Base-by-base conservation (phyloP, 2,888 invertebrate species). In the Drosophila leonis region DNA sequence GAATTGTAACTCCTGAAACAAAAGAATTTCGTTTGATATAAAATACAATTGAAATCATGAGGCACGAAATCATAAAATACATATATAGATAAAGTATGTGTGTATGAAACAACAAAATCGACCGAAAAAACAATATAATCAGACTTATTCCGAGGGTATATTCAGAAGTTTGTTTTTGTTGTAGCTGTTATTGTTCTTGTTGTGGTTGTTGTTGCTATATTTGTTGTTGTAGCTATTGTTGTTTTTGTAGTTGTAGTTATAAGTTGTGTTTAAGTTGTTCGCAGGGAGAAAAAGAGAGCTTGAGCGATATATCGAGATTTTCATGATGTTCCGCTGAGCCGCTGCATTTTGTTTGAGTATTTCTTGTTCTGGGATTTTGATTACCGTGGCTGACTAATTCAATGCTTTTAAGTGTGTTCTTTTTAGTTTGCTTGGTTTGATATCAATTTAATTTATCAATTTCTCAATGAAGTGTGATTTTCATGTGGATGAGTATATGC, bases 1-100 rank as follows among this genome's bases (percentile, higher is more conserved):
- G 97, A 95, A 98, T 98, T 95, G 98, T 98, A 95, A 98, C 98
- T 95, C 98, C 98, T 98, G 97, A 94, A 97, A 97, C 90, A 92
- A 92, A 92, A 92, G 91, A 92, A 91, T 91, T 90, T 91, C 69
- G 89, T 90, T 83, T 91, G 88, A 90, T 77, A 90, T 77, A 90
- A 82, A 90, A 82, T 83, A 75, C 82, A 82, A 85, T 84, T 81
- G 76, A 77, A 75, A 74, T 64, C 75, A 86, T 82, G 73, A 78
- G 69, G 73, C 67, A 81, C 82, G 74, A 82, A 75, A 83, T 78
- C 49, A 75, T 59, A 87, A 87, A 82, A 78, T 46, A 80, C 42
- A 35, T 44, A 80, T 46, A 35, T 44, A n/a, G 57, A 57, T 57
- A 88, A 74, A 76, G 77, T 78, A 88, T 89, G 81, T 76, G 70